Base-by-base conservation (phyloP, 2,888 invertebrate species). In the Luperina testacea region DNA sequence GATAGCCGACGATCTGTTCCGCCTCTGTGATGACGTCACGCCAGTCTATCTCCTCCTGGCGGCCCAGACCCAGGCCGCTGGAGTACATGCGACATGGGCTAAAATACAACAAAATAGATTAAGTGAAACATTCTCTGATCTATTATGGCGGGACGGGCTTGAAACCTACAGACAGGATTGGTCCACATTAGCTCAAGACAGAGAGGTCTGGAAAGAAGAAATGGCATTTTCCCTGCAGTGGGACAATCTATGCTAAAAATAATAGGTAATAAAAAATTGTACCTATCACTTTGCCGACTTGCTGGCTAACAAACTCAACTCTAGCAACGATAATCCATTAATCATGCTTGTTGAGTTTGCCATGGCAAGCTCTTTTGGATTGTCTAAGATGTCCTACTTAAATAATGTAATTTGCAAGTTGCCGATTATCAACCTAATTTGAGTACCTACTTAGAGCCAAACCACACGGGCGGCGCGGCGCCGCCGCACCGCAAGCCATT, bases 1-100 rank as follows among this genome's bases (percentile, higher is more conserved):
- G 97, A 92, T 97, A 95, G 88, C 97, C 96, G n/a, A 97, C 97
- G 38, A 96, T 93, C 89, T 94, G 95, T 83, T 97, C 97, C 3
- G 97, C 97, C 85, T 96, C 96, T 2, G 93, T 92, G 67, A 96
- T 91, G 72, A 95, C 96, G 76, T 95, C 94, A 65, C 96, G 95
- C 97, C 97, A 96, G 84, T 95, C 96, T 77, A 92, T 79, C 81
- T 94, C 94, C 82, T 93, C 94, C 64, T 91, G 90, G 1, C 88
- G 90, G 2, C 91, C 91, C 8, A 91, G 71, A 0, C 90, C 91
- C 1, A 90, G 80, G 6, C 90, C 75, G 24, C 69, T 79, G 59
- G 78, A 86, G 38, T 80, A 83, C 72, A 6, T 65, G 27, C 83
- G 73, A 64, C 13, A n/a, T 32, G 15, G 53, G 2, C 83, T 83